These are phyloP conservation scores for Stictonetta naevosa DNA, from an alignment of 2,113 vertebrate genomes.

Conservation along the genomic window DNA sequence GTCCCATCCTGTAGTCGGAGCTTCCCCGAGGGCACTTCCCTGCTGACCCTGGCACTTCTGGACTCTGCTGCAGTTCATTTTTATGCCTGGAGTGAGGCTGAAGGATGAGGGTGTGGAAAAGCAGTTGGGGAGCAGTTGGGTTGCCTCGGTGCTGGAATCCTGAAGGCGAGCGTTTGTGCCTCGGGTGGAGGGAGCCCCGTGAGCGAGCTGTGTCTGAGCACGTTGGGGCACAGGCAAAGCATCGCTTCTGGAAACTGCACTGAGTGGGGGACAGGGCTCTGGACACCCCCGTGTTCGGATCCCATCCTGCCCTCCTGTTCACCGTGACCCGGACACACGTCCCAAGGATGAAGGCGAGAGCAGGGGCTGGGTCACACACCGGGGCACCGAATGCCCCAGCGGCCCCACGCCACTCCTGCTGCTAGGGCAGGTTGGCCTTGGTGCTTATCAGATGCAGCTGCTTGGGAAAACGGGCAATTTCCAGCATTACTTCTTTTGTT, in stretches of 20 bases:
- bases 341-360: background rate
- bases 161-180: accelerated
- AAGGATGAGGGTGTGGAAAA: background rate
- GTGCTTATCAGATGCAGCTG: background rate
- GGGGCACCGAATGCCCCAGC: background rate
- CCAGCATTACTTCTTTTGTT: background rate
- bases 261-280: accelerated
- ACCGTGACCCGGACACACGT: accelerated
- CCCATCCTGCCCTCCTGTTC: background rate
- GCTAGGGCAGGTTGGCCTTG: background rate
- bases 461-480: background rate
- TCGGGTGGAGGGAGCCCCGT: accelerated
- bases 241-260: accelerated
- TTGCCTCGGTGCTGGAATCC: background rate
- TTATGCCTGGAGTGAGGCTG: background rate
- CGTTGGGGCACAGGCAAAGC: background rate
- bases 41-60: background rate
- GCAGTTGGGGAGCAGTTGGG: background rate
- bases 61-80: background rate
- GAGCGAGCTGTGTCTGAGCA: accelerated
- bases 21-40: background rate
- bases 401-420: accelerated
- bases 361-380: accelerated
- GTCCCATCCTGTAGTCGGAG: background rate
- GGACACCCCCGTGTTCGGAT: accelerated